Evolutionary conservation across 1,140 invertebrate species (phyloP), one percentile per base, ranked within the genome.

Genomic region (Aphelenchoides fujianensis): DNA sequence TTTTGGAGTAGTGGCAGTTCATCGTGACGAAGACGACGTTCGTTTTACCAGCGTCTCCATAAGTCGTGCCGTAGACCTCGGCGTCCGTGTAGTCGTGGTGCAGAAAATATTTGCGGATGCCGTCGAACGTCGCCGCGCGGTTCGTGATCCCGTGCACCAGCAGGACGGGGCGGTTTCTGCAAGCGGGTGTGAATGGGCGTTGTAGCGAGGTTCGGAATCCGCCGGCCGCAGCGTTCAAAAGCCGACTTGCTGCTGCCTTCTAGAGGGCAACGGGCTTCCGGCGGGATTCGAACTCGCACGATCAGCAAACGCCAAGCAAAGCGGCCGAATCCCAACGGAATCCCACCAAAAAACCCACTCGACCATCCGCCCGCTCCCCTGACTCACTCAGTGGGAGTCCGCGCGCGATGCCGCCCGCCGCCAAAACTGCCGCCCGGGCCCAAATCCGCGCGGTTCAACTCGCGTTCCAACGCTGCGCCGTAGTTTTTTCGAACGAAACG

Each of bases 61-160:
- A 83, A 0, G 82, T 83, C 5, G 82, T 83, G n/a, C 74, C 82
- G 70, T 84, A 83, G 27, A 83, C 72, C 55, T 84, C 81, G 30
- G 71, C 63, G 16, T 77, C 71, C 27, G 28, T 48, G 61, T 83
- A 83, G 23, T 80, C 81, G 71, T 79, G 75, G 3, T 37, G 68
- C 12, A 75, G 35, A 53, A 83, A 83, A 36, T 70, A 75, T 16
- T 72, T 68, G 2, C 69, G 63, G 68, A 79, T 78, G 36, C 48
- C 70, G 19, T 30, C 72, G 68, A 83, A 83, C 31, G 67, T 77
- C 1, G 74, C 71, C 0, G 81, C 79, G 57, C 74, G 76, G 64
- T 82, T 82, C 32, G 80, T 82, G 57, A 83, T 82, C 34, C 82
- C 82, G 54, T 83, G 82, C n/a, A 83, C 81, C 9, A 83, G 57